These are phyloP conservation scores for Proisotoma minuta DNA, from an alignment of 2,888 invertebrate genomes.

Conservation along the genomic window DNA sequence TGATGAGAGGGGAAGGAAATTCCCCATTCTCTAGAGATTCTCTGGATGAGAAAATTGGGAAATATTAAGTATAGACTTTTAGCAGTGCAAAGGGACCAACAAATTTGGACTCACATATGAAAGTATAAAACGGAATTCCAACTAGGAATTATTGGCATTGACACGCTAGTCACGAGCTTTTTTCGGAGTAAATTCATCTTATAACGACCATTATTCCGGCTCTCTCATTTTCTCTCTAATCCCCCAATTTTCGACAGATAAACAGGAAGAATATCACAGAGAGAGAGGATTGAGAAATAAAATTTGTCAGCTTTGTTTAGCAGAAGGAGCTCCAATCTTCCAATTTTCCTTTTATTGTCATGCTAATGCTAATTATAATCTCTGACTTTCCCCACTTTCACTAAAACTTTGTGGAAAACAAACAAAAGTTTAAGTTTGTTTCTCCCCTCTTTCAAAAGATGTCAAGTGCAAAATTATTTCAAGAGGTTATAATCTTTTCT, in stretches of 20 bases:
- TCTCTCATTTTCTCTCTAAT: conserved; percentile 2
- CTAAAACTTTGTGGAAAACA: too few species aligned
- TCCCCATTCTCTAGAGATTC: background rate
- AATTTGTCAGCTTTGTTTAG: too few species aligned
- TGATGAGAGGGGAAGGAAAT: background rate
- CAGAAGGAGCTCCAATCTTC: background rate
- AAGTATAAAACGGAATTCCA: background rate
- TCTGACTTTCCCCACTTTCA: background rate
- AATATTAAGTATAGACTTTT: background rate
- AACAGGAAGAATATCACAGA: background rate
- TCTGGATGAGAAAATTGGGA: background rate
- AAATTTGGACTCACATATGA: background rate
- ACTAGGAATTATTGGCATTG: conserved; percentile 2
- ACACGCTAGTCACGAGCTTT: background rate
- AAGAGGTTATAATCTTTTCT: too few species aligned
- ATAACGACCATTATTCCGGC: background rate
- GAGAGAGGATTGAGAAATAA: background rate
- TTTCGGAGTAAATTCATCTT: background rate
- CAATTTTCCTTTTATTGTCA: conserved; percentile 3
- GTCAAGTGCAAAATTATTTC: too few species aligned
- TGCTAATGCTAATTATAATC: background rate
- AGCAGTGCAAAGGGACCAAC: too few species aligned
- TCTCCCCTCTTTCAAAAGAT: too few species aligned
- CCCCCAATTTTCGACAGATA: background rate
- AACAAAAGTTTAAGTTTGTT: too few species aligned